Evolutionary conservation across 2,113 vertebrate species (phyloP), one percentile per base, ranked within the genome.

Genomic region (Eclectus roratus): DNA sequence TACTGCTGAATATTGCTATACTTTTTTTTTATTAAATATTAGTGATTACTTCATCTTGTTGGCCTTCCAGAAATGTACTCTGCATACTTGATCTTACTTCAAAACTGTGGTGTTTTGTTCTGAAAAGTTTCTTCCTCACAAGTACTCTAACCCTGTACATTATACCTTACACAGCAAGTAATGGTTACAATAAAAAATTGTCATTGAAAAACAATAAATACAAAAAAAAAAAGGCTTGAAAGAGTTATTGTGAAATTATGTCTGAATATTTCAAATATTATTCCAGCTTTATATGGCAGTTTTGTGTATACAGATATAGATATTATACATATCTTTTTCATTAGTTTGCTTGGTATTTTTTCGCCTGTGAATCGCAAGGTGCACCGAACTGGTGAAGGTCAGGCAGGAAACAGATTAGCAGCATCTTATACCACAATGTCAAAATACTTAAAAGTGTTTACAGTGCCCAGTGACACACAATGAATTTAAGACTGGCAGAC

Each of bases 391-490:
- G 86, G n/a, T 95, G 97, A 98, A 98, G 98, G 98, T 98, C 97
- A 97, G 92, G 88, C 91, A 95, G 93, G 94, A 96, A 97, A 88
- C 93, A 96, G 93, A 95, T 97, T 94, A 97, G 96, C 96, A 96
- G 71, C 93, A 90, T 96, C 94, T 97, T 95, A 86, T 80, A 85
- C 88, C 85, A 98, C 97, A 97, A 95, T 97, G 97, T 98, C 98
- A 98, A 95, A 97, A 97, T 97, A 96, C 97, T 98, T 97, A 97
- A 97, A 97, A 95, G 94, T 98, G 98, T 98, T 98, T 98, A 98
- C 97, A 97, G 96, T 98, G 97, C 96, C 89, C 49, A 35, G 88
- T 96, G 97, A 97, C 97, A 97, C 91, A 90, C 95, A 92, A 61
- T 98, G 97, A 98, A 98, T 98, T 98, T 97, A 96, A 96, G 97